Evolutionary conservation across 1,140 invertebrate genomes (phyloP), one percentile per base, ranked within the genome.

Genomic region (Melitaea cinxia): DNA sequence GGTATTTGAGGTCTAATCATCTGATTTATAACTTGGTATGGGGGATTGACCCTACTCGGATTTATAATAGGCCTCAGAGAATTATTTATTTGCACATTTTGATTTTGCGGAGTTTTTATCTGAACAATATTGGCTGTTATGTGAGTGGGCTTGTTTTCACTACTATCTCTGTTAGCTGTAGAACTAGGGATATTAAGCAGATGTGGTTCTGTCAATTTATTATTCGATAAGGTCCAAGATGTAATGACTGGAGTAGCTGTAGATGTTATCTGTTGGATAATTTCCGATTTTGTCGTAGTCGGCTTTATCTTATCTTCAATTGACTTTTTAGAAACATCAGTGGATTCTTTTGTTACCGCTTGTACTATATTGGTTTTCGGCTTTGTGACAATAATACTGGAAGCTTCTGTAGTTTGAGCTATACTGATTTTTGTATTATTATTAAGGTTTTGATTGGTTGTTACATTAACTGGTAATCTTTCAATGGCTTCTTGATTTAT

Each of bases 211-310:
- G 83, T 64, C 26, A 85, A 65, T 73, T 91, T 91, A 50, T 86
- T 85, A 64, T 85, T 84, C 21, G 77, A 80, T 50, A 89, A 68
- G 23, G 88, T 85, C 92, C 91, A 92, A 12, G 91, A 91, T 3
- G 92, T 90, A 73, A 93, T 93, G 3, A 93, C 93, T 14, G 92
- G 91, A 30, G 92, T 92, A 74, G 92, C 91, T 1, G 92, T 88
- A 37, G 91, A 91, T 30, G 88, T 87, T 49, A 89, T 80, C 72
- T 92, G 91, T 57, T 65, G 61, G 23, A 90, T 53, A 62, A 71
- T 85, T 72, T 92, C 92, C 60, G 88, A 77, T 74, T 91, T 91
- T 66, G 82, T 77, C 21, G 85, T 75, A 45, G 79, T 68, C 12
- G 78, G 56, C 62, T 82, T 87, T 62, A 66, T 80, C 71, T 77